A percentile compares a stretch with the other conserved stretches of the same genome.
Conservation (phyloP, 2,888 invertebrate genomes). For the Acronicta leporina region DNA sequence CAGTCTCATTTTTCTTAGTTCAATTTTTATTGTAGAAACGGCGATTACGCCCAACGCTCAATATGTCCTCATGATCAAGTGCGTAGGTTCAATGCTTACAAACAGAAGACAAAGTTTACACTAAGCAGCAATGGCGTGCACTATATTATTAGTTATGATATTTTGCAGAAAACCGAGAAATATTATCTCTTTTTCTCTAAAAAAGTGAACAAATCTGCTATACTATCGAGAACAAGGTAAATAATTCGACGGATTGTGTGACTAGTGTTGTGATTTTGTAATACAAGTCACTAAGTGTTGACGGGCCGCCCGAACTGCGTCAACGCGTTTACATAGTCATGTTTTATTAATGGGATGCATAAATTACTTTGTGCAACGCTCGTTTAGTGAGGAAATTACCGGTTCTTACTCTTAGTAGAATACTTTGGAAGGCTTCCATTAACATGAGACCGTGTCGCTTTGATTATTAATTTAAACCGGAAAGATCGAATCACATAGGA, state of each 20-base stretch:
- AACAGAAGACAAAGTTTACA: no score
- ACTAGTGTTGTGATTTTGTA: slow-evolving; percentile 36
- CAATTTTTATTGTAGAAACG: slow-evolving; percentile 23
- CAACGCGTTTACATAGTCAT: slow-evolving; percentile 73
- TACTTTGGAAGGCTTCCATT: slow-evolving; percentile 68
- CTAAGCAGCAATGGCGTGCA: not conserved
- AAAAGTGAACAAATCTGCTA: not conserved
- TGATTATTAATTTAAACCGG: slow-evolving; percentile 62
- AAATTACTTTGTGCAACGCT: slow-evolving; percentile 75
- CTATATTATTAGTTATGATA: no score
- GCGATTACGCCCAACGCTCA: not conserved
- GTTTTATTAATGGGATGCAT: slow-evolving; percentile 80
- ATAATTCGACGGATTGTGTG: slow-evolving; percentile 38
- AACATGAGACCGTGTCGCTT: slow-evolving; percentile 51
- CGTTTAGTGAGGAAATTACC: slow-evolving; percentile 73
- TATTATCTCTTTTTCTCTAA: not conserved
- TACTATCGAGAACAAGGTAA: slow-evolving; percentile 16
- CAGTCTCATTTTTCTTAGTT: slow-evolving; percentile 20
- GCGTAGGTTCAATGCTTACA: no score
- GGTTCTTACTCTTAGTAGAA: slow-evolving; percentile 64
- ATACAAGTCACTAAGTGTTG: slow-evolving; percentile 35
- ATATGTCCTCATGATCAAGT: not conserved
- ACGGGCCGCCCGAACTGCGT: slow-evolving; percentile 50
- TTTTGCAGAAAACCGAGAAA: no score
- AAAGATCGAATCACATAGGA: slow-evolving; percentile 46